phyloP scores from a whole-genome alignment of 2,888 invertebrate genomes.

The Boloria selene region DNA sequence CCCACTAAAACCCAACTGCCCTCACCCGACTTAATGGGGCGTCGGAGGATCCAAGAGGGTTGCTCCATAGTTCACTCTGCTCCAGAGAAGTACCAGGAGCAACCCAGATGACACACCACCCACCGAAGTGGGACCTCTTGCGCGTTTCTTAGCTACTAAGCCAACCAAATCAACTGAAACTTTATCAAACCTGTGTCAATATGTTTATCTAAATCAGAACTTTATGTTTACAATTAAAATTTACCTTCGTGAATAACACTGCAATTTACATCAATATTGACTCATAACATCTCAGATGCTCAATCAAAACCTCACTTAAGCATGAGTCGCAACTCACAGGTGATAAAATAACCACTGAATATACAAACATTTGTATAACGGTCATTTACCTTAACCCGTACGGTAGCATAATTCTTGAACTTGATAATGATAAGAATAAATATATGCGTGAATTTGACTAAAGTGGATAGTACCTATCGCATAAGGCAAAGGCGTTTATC shows the following conservation, averaged over 20 bases:
- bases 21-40: no score
- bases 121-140: no score
- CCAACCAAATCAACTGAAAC: no score
- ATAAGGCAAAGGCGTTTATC: background rate
- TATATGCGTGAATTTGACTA: constrained; percentile 6
- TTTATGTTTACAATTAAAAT: constrained; percentile 1
- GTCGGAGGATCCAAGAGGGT: no score
- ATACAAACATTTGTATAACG: constrained; percentile 56
- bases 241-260: background rate
- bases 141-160: no score
- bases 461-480: constrained; percentile 1
- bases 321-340: constrained; percentile 51
- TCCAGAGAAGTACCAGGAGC: no score
- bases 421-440: constrained; percentile 20
- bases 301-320: constrained; percentile 41
- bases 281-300: constrained; percentile 25
- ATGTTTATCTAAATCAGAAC: background rate
- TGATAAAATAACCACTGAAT: constrained; percentile 67
- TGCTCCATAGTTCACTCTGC: no score
- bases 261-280: constrained; percentile 32
- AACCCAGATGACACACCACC: no score
- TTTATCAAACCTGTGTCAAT: background rate
- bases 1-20: no score
- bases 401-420: constrained; percentile 22
- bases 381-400: constrained; percentile 48